A percentile compares a stretch with the other conserved stretches of the same genome.
phyloP scores from a whole-genome alignment of 2,797 vertebrate genomes.

The Argyrosomus regius region DNA sequence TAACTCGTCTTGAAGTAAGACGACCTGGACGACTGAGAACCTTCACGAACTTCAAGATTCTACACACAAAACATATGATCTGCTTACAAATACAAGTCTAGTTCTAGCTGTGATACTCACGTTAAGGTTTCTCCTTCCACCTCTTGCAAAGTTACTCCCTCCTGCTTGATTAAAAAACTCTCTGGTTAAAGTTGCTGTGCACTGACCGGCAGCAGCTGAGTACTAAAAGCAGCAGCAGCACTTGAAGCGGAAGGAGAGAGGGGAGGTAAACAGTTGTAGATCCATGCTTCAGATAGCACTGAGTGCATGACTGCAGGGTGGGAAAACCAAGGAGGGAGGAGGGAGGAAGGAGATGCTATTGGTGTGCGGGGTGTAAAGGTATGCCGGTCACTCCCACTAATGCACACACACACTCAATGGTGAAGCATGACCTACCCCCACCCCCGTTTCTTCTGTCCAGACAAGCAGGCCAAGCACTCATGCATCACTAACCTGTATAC shows the following conservation, averaged over 20 bases:
- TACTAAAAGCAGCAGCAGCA: not conserved
- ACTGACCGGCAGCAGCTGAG: not conserved
- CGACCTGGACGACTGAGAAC: too few species aligned
- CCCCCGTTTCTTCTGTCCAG: constrained; percentile 58
- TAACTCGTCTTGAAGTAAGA: too few species aligned
- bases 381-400: constrained; percentile 74
- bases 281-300: constrained; percentile 58
- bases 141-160: not conserved
- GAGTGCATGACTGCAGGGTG: constrained; percentile 61
- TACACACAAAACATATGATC: too few species aligned
- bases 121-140: not conserved
- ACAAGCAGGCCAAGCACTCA: constrained; percentile 70
- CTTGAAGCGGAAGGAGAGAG: constrained; percentile 2
- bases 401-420: constrained; percentile 41
- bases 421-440: constrained; percentile 44
- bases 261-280: constrained; percentile 54
- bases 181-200: not conserved
- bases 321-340: constrained; percentile 48
- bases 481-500: constrained; percentile 72
- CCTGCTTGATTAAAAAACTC: too few species aligned
- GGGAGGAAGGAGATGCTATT: constrained; percentile 38
- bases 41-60: too few species aligned
- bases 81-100: too few species aligned
- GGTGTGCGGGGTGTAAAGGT: constrained; percentile 73
- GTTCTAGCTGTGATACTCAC: constrained; percentile 31